These are phyloP conservation scores for Andrena marginata DNA, from an alignment of 2,888 invertebrate genomes.

Conservation along the genomic window DNA sequence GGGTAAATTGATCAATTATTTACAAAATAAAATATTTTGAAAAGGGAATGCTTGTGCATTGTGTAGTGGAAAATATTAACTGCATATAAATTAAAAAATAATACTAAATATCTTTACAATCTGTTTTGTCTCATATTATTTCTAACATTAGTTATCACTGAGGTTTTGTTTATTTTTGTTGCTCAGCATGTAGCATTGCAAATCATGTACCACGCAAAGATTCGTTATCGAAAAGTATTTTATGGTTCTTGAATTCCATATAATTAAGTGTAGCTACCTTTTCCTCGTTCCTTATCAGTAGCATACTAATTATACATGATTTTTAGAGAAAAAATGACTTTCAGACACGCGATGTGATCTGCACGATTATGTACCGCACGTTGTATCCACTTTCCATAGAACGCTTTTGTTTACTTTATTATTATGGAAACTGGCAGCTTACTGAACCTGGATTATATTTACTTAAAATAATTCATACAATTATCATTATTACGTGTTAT, in stretches of 20 bases:
- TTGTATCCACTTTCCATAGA: background rate
- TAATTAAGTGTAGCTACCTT: slow-evolving; percentile 17
- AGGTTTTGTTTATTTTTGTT: no score
- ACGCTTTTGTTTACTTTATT: background rate
- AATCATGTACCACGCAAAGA: background rate
- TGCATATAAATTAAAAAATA: no score
- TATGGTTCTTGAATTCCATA: slow-evolving; percentile 24
- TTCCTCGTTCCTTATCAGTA: slow-evolving; percentile 30
- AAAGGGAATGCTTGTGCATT: no score
- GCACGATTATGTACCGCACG: background rate
- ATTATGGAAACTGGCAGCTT: background rate
- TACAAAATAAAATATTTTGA: no score
- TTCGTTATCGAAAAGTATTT: slow-evolving; percentile 12
- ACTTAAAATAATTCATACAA: no score
- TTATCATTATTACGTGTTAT: no score
- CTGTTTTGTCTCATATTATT: background rate
- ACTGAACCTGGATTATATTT: background rate
- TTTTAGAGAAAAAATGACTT: slow-evolving; percentile 14
- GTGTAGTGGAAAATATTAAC: no score
- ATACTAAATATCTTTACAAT: no score
- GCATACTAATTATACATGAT: slow-evolving; percentile 22
- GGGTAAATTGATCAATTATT: no score
- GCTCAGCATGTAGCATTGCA: background rate
- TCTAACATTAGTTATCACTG: background rate
- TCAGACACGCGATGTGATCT: slow-evolving; percentile 16